Evolutionary conservation across 2,113 vertebrate genomes (phyloP).

Genomic region (Gallinago media): DNA sequence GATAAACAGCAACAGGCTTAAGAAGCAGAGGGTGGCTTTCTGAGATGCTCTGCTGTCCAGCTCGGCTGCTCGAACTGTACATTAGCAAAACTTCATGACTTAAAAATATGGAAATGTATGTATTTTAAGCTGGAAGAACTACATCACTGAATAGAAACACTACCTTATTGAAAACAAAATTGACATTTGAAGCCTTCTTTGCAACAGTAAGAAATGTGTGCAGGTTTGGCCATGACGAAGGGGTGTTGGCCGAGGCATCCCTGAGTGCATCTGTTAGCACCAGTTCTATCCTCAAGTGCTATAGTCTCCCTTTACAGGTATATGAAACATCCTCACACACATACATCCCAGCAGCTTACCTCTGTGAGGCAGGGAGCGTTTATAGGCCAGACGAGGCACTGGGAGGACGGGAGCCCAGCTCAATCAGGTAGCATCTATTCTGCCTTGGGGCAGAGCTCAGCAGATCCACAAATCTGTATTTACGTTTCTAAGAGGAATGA

Average conservation of each 20-base stretch:
- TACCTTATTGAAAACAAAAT: not conserved
- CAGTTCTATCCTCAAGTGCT: not conserved
- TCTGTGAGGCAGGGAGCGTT: not conserved
- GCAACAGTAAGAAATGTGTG: not conserved
- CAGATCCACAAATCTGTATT: not conserved
- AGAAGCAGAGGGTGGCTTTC: not conserved
- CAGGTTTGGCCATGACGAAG: accelerated
- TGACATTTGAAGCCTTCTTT: not conserved
- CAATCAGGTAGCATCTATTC: not conserved
- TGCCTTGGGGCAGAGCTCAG: not conserved
- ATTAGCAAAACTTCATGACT: not conserved
- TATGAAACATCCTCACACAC: not conserved
- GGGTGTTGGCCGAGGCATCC: not conserved
- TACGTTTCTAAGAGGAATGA: not conserved
- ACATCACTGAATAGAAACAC: not conserved
- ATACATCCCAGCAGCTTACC: not conserved
- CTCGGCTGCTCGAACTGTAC: not conserved
- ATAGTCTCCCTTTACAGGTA: not conserved
- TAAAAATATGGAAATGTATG: not conserved
- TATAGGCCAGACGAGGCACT: not conserved
- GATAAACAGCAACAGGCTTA: not conserved
- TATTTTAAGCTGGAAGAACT: not conserved
- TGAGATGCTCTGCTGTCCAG: not conserved
- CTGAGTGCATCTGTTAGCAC: not conserved
- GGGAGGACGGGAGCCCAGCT: not conserved